phyloP scores from a whole-genome alignment of 2,888 invertebrate species.

The Pterostichus madidus region DNA sequence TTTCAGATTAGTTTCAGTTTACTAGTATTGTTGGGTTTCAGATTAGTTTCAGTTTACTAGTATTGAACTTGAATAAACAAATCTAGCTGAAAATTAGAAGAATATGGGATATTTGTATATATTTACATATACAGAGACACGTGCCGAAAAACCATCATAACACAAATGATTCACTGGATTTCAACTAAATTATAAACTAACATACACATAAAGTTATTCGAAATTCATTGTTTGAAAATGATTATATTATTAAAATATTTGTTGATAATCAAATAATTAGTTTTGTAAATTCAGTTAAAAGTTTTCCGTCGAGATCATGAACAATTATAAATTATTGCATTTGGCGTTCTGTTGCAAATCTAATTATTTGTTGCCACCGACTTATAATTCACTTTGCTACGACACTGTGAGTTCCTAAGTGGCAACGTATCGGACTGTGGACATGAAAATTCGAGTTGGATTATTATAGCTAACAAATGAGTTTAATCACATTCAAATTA shows the following conservation, averaged over 20 bases:
- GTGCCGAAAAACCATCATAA: neutral
- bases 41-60: neutral
- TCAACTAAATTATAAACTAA: neutral
- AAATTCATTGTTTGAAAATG: neutral
- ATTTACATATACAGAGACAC: neutral
- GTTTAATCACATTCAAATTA: no score
- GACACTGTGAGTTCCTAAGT: no score
- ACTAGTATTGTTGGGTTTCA: neutral
- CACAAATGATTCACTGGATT: neutral
- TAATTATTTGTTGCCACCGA: neutral
- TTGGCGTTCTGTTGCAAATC: neutral
- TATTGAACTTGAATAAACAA: conserved; percentile 8
- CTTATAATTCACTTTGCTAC: neutral
- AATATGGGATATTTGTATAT: neutral
- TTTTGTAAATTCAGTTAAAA: neutral
- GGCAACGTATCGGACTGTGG: no score
- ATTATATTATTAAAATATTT: neutral
- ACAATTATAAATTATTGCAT: neutral
- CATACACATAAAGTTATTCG: neutral
- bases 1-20: neutral
- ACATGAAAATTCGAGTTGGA: no score
- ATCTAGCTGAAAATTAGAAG: neutral
- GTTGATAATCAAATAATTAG: neutral
- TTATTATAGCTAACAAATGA: no score
- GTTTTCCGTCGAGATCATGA: neutral